A percentile compares a stretch with the other conserved stretches of the same genome.
These are phyloP conservation scores for Chironex yamaguchii DNA, from an alignment of 30 jellyfish, hydroid and myxozoan species.

Conservation along the genomic window DNA sequence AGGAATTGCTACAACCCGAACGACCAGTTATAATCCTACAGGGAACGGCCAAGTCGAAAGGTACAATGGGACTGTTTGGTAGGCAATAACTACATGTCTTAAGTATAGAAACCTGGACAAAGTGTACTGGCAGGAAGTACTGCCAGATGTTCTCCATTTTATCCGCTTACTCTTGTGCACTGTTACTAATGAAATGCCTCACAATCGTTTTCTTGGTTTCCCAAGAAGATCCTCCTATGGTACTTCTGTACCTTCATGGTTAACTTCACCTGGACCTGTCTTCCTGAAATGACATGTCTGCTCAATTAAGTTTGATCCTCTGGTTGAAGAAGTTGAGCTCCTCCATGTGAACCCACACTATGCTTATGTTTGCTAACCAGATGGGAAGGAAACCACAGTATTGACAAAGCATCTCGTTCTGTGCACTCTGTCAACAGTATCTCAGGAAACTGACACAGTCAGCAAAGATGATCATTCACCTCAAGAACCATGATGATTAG, in stretches of 20 bases:
- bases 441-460: too few species aligned
- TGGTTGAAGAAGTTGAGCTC: conserved; percentile 38
- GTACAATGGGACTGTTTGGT: conserved; percentile 58
- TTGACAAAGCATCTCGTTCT: not conserved
- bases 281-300: conserved; percentile 22
- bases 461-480: too few species aligned
- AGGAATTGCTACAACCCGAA: conserved; percentile 25
- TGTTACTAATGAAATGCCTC: conserved; percentile 73
- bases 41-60: conserved; percentile 10
- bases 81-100: conserved; percentile 21
- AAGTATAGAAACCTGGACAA: not conserved
- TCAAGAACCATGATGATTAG: too few species aligned
- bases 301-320: conserved; percentile 2
- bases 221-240: conserved; percentile 20
- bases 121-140: conserved; percentile 31
- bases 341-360: conserved; percentile 12
- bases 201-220: conserved; percentile 27
- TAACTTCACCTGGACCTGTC: conserved; percentile 70
- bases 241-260: conserved; percentile 54
- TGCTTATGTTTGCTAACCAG: conserved; percentile 46
- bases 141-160: conserved; percentile 66
- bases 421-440: too few species aligned
- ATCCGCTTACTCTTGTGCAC: conserved; percentile 64
- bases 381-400: conserved; percentile 60
- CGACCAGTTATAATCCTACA: conserved; percentile 11